Conservation (phyloP, 2,797 vertebrate genomes). For the Acanthopagrus latus region DNA sequence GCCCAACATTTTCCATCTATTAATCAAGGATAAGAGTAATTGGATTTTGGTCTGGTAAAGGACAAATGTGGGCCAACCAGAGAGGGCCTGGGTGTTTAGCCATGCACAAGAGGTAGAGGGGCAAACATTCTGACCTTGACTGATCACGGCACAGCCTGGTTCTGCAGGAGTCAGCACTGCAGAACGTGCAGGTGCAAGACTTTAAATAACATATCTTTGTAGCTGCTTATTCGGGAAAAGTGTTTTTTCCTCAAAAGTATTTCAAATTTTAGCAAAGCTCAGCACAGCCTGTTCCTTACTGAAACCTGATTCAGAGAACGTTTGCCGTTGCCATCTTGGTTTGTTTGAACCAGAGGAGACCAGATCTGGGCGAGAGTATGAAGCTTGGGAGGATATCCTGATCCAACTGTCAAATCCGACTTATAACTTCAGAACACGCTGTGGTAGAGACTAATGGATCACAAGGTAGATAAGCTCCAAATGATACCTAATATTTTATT, state of each 20-base stretch:
- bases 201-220: constrained; percentile 19
- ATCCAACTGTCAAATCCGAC: no score
- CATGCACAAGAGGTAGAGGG: constrained; percentile 62
- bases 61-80: constrained; percentile 52
- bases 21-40: constrained; percentile 67
- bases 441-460: no score
- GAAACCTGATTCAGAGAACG: constrained; percentile 27
- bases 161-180: constrained; percentile 72
- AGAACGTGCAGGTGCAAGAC: constrained; percentile 36
- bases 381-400: no score
- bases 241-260: constrained; percentile 26
- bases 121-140: constrained; percentile 68
- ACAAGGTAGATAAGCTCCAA: no score
- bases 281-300: constrained; percentile 30
- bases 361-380: no score
- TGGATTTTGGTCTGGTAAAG: constrained; percentile 56
- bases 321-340: no score
- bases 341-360: no score
- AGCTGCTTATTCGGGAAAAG: constrained; percentile 24
- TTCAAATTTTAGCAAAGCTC: constrained; percentile 28
- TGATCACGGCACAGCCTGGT: constrained; percentile 62
- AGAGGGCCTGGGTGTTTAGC: constrained; percentile 64
- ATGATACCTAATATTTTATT: no score
- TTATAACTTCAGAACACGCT: no score
- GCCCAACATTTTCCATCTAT: constrained; percentile 20